Conservation (phyloP, 2,888 invertebrate genomes). For the Enoplolaimus lenunculus region DNA sequence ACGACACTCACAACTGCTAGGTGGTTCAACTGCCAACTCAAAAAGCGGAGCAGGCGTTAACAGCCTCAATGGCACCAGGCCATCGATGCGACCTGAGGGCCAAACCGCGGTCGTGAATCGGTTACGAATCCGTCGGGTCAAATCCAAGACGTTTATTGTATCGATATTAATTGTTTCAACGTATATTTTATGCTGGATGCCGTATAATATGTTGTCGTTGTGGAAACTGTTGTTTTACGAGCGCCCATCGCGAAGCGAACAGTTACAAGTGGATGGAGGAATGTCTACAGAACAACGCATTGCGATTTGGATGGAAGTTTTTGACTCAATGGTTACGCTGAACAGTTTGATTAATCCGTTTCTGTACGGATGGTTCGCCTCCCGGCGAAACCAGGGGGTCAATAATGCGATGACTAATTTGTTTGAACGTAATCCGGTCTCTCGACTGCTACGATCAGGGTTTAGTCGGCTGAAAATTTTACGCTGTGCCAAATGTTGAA, state of each 20-base stretch:
- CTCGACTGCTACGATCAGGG: too few species aligned
- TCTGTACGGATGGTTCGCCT: conserved; percentile 9
- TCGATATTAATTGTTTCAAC: background rate
- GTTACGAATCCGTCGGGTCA: background rate
- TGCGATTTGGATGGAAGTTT: background rate
- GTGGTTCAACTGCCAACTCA: too few species aligned
- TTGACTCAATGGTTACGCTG: background rate
- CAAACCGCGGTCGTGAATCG: background rate
- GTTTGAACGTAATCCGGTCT: too few species aligned
- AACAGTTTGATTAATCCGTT: conserved; percentile 13
- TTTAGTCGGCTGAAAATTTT: too few species aligned
- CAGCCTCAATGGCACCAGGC: too few species aligned
- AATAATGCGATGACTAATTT: too few species aligned
- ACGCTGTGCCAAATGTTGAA: too few species aligned
- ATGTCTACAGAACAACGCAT: background rate
- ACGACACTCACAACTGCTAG: too few species aligned
- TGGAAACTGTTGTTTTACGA: background rate
- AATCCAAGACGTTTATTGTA: conserved; percentile 4
- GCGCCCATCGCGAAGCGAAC: too few species aligned
- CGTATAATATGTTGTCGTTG: background rate
- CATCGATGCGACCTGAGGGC: too few species aligned
- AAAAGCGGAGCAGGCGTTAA: too few species aligned
- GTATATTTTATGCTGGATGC: conserved; percentile 2
- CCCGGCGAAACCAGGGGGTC: background rate
- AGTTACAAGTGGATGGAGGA: too few species aligned